These are phyloP conservation scores for Zapornia atra DNA, from an alignment of 2,113 vertebrate genomes.

Conservation along the genomic window DNA sequence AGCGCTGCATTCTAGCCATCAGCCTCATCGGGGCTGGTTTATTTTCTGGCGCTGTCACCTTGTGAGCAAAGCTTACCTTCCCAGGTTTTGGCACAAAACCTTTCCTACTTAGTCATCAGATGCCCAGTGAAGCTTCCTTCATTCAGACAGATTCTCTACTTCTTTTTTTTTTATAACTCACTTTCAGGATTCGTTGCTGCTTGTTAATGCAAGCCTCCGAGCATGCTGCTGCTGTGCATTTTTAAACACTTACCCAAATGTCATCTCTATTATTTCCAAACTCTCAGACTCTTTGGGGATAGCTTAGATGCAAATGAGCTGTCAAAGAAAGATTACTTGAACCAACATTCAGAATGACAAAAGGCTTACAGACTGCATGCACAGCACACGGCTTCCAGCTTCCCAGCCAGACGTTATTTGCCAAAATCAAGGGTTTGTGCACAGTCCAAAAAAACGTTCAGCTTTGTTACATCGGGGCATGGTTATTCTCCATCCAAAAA, in stretches of 20 bases:
- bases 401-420: conserved; percentile 1
- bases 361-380: conserved; percentile 45
- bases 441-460: background rate
- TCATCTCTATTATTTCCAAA: conserved; percentile 49
- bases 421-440: conserved; percentile 30
- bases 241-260: conserved; percentile 59
- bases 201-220: conserved; percentile 30
- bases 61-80: conserved; percentile 63
- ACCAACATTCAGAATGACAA: conserved; percentile 59
- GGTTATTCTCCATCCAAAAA: background rate
- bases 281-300: conserved; percentile 40
- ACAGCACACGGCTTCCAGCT: conserved; percentile 24
- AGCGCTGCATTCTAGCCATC: conserved; percentile 42
- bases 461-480: background rate
- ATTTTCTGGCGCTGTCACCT: conserved; percentile 52
- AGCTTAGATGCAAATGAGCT: conserved; percentile 60
- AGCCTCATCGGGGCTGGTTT: conserved; percentile 40
- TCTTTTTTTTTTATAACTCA: background rate
- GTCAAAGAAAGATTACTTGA: conserved; percentile 64
- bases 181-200: conserved; percentile 40
- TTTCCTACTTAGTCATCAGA: conserved; percentile 46
- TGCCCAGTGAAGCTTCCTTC: conserved; percentile 47
- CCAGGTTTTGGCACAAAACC: conserved; percentile 49
- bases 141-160: conserved; percentile 15
- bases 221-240: conserved; percentile 60